Percentiles rank a stretch among this genome's conserved stretches.
Conservation (phyloP, 2,797 vertebrate genomes). For the Siniperca obscura region DNA sequence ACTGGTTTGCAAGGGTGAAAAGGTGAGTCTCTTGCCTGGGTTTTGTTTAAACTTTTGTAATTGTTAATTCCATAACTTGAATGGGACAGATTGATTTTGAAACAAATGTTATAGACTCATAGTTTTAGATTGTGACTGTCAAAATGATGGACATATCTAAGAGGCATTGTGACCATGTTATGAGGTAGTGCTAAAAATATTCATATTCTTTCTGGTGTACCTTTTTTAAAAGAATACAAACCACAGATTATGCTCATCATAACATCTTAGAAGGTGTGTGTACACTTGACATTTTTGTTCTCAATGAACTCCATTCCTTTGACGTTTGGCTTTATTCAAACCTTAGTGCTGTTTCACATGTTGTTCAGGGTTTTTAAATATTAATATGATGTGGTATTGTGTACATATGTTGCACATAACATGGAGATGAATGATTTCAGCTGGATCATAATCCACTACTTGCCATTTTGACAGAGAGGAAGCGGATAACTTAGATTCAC, state of each 20-base stretch:
- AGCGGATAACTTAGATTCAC: neutral
- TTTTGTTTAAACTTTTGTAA: neutral
- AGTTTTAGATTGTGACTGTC: neutral
- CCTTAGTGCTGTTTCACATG: slow-evolving; percentile 16
- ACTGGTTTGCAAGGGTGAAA: slow-evolving; percentile 1
- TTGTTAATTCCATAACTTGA: neutral
- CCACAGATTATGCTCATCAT: neutral
- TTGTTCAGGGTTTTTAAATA: slow-evolving; percentile 46
- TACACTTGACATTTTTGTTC: neutral
- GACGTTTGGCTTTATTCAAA: slow-evolving; percentile 13
- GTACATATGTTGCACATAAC: slow-evolving; percentile 10
- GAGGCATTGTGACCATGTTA: neutral
- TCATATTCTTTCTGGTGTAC: neutral
- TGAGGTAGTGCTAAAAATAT: neutral
- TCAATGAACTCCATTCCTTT: slow-evolving; percentile 21
- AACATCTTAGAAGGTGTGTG: slow-evolving; percentile 6
- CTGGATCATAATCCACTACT: neutral
- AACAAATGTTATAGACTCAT: neutral
- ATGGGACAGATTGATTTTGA: neutral
- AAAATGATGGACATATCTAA: neutral
- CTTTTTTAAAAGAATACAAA: neutral
- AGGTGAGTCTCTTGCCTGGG: neutral
- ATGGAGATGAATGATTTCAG: neutral
- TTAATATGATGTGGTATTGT: neutral
- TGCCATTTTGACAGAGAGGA: neutral